These are phyloP conservation scores for Corythornis cristatus DNA, from an alignment of 2,113 vertebrate genomes.

Conservation along the genomic window DNA sequence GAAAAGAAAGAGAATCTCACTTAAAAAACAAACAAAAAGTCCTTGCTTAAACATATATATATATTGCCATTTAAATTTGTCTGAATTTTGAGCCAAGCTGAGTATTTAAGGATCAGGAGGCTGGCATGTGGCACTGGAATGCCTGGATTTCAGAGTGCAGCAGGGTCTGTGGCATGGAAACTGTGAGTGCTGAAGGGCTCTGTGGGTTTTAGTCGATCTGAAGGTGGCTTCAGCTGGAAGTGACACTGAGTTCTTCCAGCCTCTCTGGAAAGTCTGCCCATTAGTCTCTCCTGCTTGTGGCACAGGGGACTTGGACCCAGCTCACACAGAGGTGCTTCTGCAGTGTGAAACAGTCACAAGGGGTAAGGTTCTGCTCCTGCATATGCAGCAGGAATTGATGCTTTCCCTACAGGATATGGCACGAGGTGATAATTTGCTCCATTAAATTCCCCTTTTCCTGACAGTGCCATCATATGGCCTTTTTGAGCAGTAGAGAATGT, in stretches of 20 bases:
- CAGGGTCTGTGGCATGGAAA: neutral
- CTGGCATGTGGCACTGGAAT: neutral
- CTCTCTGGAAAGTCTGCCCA: neutral
- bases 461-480: rapidly evolving
- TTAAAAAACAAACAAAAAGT: neutral
- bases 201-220: neutral
- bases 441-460: neutral
- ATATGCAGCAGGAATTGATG: neutral
- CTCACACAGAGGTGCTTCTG: rapidly evolving
- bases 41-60: neutral
- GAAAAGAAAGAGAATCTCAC: neutral
- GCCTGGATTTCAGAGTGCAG: neutral
- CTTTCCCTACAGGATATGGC: neutral
- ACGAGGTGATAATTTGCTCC: neutral
- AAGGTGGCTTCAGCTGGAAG: neutral
- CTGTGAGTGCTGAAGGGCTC: neutral
- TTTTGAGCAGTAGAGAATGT: neutral
- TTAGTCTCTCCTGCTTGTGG: neutral
- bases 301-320: neutral
- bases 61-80: neutral
- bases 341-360: rapidly evolving
- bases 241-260: neutral
- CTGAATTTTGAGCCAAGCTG: neutral
- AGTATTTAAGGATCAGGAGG: neutral
- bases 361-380: neutral